Evolutionary conservation across 2,888 invertebrate species (phyloP), one percentile per base, ranked within the genome.

Genomic region (Oligia latruncula): DNA sequence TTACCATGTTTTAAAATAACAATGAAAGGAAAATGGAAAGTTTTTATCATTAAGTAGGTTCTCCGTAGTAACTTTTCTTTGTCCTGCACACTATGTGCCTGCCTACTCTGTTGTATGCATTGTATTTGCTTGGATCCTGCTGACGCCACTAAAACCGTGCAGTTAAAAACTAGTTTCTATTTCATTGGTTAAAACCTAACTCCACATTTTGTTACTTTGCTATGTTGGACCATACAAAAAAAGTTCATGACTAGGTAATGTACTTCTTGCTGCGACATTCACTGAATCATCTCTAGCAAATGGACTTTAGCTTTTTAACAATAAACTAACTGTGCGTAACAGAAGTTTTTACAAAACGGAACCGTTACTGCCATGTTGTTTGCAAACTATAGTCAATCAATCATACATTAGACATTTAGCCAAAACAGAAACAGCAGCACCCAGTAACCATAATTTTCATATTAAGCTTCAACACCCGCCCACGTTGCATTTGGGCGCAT

Each of bases 391-490:
- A 70, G 29, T 64, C 74, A 35, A 83, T 74, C 74, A 71, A 75
- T 75, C 60, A 70, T 70, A 55, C 9, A 65, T 71, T 52, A 55
- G 67, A 83, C 35, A 71, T 64, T 64, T 68, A 76, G 52, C 43
- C 67, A 49, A 77, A 84, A 74, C 76, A 76, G 80, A 83, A 84
- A 87, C 85, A 74, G 87, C 77, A 87, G 85, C 80, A 79, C 60
- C 68, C 58, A 64, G 87, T 62, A 70, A 77, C 84, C 73, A 84
- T 80, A 75, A 87, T 87, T 87, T 80, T 83, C 80, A 66, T 83
- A 86, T 84, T 82, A 78, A 77, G 66, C 86, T 88, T 84, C 71
- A 66, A 62, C 82, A 80, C 80, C 82, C 89, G 85, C 88, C 88
- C 82, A 89, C 89, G 74, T 79, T 74, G 73, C 67, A 68, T 82